Base-by-base conservation (phyloP, 2,113 vertebrate species). In the Okapia johnstoni region DNA sequence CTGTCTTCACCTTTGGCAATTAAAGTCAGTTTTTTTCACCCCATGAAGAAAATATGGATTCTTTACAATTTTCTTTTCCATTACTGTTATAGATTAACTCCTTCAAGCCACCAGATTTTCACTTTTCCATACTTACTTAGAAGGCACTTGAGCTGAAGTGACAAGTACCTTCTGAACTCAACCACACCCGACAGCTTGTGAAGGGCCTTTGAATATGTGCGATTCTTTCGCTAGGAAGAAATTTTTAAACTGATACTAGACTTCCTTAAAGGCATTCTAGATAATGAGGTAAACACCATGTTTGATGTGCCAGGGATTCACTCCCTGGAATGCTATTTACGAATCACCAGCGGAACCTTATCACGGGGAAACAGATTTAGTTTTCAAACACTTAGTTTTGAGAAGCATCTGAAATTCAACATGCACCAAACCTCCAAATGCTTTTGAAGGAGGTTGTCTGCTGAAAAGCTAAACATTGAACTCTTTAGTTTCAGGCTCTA, bases 281-380 rank as follows among this genome's bases (percentile, higher is more conserved):
- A 97, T 87, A 97, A 96, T 3, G 66, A 94, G 60, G 97, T 85
- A 11, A 80, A 50, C 88, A 96, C 81, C n/a, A 54, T 17, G 17
- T 60, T 87, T 66, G 88, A 89, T 5, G 58, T 48, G 81, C 63
- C 28, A 89, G 33, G 17, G 87, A 77, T 90, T 96, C 54, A 57
- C 61, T 57, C 66, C 77, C 93, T 91, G 86, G 77, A 96, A 25
- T 61, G 15, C 36, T 93, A 26, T 97, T 98, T 97, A 97, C 48
- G 94, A 98, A 97, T 97, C 77, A 66, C 5, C 94, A 63, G 19
- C n/a, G 77, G 66, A 40, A 94, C 97, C 97, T 98, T 98, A 98
- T 98, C 98, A 87, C 50, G 54, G 40, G 79, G 90, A 97, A 98
- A 57, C 97, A 98, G 97, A 86, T 76, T 91, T 43, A 52, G 77